Base-by-base conservation (phyloP, 2,797 vertebrate genomes). In the Rhinatrema bivittatum region DNA sequence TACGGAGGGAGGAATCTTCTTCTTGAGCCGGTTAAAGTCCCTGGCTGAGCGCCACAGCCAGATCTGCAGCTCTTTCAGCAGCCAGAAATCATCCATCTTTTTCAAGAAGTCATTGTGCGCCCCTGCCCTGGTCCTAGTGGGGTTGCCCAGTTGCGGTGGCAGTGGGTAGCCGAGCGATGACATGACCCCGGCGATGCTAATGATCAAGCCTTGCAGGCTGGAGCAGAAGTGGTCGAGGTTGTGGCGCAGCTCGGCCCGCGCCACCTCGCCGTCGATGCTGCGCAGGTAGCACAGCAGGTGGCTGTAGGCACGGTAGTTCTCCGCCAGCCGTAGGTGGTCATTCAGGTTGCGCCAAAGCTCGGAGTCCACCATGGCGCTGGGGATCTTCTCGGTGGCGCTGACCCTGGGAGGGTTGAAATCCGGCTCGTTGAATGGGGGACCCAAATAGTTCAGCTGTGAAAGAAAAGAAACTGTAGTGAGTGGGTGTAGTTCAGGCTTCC, bases 11-110 rank as follows among this genome's bases (percentile, higher is more conserved):
- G 78, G 83, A 50, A 77, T 75, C 65, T 75, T 84, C 74, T 88
- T 94, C 76, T 97, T 95, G 29, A 98, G 87, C 32, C 92, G 77
- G 65, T 93, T 97, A 49, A 98, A 97, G 81, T 98, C 94, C 55
- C 97, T 98, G 16, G 94, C 93, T 0, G 94, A 97, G 30, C 94
- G 82, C 91, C 93, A 94, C 49, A 98, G 74, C 94, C 94, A 98
- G 44, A 88, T 96, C 79, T 97, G 92, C 62, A 98, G 82, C 72
- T 98, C 94, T 50, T 94, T 81, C 53, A 97, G 76, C 68, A 98
- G 79, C 94, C 94, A 98, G 69, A 97, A 98, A 19, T 93, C 91
- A 20, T 94, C 94, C 78, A 97, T 94, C 74, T 98, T 98, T 57
- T 90, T 74, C 20, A 95, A 82, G 47, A 98, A 97, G 68, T 96